These are phyloP conservation scores for Diuraphis noxia DNA, from an alignment of 1,140 invertebrate species.

Conservation along the genomic window DNA sequence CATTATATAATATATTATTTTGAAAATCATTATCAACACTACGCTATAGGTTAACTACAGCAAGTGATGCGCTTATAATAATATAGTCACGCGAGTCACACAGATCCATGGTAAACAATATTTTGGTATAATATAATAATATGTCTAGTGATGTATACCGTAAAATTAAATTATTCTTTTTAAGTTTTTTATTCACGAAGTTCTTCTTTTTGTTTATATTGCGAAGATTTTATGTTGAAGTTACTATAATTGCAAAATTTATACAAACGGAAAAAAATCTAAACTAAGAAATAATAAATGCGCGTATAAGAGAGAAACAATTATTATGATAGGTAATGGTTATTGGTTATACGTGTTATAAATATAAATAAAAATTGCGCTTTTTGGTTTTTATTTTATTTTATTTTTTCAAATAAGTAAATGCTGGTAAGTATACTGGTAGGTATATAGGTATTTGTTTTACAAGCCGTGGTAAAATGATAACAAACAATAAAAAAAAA, in stretches of 20 bases:
- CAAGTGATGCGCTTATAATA: neutral
- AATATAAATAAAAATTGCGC: neutral
- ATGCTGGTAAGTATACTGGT: neutral
- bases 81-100: conserved; percentile 4
- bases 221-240: neutral
- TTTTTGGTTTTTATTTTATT: neutral
- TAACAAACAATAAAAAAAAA: conserved; percentile 4
- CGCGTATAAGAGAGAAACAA: neutral
- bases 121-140: neutral
- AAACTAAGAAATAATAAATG: neutral
- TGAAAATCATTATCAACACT: neutral
- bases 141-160: neutral
- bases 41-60: neutral
- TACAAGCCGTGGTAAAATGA: neutral
- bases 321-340: neutral
- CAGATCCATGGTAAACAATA: neutral
- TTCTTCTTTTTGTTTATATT: neutral
- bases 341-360: neutral
- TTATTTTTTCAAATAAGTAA: neutral
- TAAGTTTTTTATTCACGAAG: neutral
- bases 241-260: neutral
- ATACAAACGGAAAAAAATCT: neutral
- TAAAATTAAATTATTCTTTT: neutral
- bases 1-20: neutral
- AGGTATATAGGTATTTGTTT: neutral